Percentiles rank a stretch among this genome's conserved stretches.
phyloP scores from a whole-genome alignment of 2,888 invertebrate species.

The Taphrorychus bicolor region DNA sequence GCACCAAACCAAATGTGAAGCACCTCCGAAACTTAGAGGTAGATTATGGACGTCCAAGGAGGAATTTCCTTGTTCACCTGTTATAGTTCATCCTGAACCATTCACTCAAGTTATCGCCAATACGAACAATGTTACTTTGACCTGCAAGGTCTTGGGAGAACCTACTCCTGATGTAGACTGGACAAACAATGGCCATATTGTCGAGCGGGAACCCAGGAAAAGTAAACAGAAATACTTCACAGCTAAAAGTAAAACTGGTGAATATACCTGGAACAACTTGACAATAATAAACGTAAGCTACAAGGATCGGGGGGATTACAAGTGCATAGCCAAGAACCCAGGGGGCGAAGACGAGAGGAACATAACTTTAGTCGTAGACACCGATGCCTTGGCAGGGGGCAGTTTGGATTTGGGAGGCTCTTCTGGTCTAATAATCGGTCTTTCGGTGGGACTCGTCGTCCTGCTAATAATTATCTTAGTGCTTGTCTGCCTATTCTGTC shows the following conservation, averaged over 20 bases:
- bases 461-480: constrained; percentile 62
- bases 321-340: constrained; percentile 81
- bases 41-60: constrained; percentile 77
- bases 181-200: constrained; percentile 71
- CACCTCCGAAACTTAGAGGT: constrained; percentile 72
- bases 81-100: constrained; percentile 71
- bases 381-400: constrained; percentile 51
- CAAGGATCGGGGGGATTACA: constrained; percentile 64
- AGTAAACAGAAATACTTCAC: constrained; percentile 60
- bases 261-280: constrained; percentile 66
- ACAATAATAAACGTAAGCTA: constrained; percentile 62
- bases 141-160: constrained; percentile 67
- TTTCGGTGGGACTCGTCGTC: constrained; percentile 60
- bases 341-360: constrained; percentile 82
- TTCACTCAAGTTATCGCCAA: constrained; percentile 68
- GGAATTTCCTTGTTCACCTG: constrained; percentile 84
- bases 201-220: constrained; percentile 63
- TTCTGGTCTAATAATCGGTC: constrained; percentile 61
- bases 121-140: constrained; percentile 72
- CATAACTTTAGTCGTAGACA: constrained; percentile 65
- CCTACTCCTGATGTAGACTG: constrained; percentile 80
- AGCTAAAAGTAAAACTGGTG: constrained; percentile 48
- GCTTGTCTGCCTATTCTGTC: constrained; percentile 57
- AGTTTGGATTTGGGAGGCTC: constrained; percentile 51
- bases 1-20: constrained; percentile 74